Evolutionary conservation across 2,113 vertebrate genomes (phyloP).

Genomic region (Callospermophilus lateralis): DNA sequence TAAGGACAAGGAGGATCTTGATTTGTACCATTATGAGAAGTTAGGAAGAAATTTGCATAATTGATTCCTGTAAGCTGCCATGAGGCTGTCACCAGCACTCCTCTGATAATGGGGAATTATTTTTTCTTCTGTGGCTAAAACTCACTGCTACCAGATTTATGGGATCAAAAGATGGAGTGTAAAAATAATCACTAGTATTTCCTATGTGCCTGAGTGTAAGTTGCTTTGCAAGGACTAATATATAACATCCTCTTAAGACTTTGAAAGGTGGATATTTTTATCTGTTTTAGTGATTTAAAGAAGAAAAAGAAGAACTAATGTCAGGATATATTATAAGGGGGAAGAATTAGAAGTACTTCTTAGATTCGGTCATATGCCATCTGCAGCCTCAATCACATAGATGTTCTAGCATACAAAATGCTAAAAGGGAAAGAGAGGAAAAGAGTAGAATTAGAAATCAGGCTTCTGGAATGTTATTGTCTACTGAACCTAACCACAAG

Average conservation of each 20-base stretch:
- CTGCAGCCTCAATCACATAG: neutral
- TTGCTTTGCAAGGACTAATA: neutral
- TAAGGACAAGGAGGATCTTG: neutral
- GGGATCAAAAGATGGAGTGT: neutral
- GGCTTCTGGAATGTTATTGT: neutral
- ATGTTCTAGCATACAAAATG: neutral
- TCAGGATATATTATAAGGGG: neutral
- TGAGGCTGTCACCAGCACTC: neutral
- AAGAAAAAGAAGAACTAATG: neutral
- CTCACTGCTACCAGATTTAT: neutral
- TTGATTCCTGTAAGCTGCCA: neutral
- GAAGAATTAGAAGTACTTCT: neutral
- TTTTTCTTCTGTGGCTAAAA: conserved; percentile 1
- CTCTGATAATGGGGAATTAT: neutral
- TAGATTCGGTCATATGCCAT: neutral
- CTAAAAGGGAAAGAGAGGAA: neutral
- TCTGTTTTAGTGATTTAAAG: neutral
- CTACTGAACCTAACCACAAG: neutral
- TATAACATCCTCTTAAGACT: neutral
- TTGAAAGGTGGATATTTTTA: neutral
- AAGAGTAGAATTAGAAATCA: neutral
- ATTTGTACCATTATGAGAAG: neutral
- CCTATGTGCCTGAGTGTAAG: neutral
- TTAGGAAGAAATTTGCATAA: neutral
- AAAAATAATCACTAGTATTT: conserved; percentile 48